Conservation (phyloP, 2,797 vertebrate genomes). For the Aeoliscus strigatus region DNA sequence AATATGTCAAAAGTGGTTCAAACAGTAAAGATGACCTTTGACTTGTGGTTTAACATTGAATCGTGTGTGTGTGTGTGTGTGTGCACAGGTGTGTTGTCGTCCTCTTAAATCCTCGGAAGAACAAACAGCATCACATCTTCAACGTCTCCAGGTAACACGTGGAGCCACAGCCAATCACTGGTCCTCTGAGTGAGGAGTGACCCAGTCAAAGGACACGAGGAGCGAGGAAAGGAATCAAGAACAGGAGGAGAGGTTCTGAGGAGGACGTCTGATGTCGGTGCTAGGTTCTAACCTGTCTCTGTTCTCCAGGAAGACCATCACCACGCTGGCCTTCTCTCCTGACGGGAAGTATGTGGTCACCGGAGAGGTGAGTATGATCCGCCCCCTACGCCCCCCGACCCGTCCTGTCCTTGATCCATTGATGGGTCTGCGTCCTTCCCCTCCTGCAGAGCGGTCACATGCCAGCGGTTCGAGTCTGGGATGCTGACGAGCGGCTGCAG, state of each 20-base stretch:
- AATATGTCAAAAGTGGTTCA: too few relatives aligned
- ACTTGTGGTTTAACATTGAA: too few relatives aligned
- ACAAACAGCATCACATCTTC: conserved; percentile 88
- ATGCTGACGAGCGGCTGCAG: conserved; percentile 80
- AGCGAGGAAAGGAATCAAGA: too few relatives aligned
- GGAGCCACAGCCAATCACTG: too few relatives aligned
- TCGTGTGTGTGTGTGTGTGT: too few relatives aligned
- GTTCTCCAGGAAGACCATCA: conserved; percentile 86
- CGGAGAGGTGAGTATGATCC: conserved; percentile 87
- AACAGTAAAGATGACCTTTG: too few relatives aligned
- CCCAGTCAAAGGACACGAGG: neutral
- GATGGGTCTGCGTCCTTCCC: conserved; percentile 6
- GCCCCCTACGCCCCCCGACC: too few relatives aligned
- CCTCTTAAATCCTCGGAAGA: conserved; percentile 87
- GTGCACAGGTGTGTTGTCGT: conserved; percentile 97
- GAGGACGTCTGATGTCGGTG: too few relatives aligned
- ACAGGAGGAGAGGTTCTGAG: too few relatives aligned
- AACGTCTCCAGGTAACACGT: conserved; percentile 84
- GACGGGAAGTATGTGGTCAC: conserved; percentile 94
- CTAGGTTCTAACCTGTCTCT: too few relatives aligned
- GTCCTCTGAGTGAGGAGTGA: too few relatives aligned
- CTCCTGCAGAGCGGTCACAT: conserved; percentile 68
- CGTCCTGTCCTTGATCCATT: neutral
- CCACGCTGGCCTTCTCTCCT: conserved; percentile 89
- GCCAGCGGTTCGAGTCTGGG: conserved; percentile 90